phyloP scores from a whole-genome alignment of 2,113 vertebrate species.

The Crotophaga sulcirostris region DNA sequence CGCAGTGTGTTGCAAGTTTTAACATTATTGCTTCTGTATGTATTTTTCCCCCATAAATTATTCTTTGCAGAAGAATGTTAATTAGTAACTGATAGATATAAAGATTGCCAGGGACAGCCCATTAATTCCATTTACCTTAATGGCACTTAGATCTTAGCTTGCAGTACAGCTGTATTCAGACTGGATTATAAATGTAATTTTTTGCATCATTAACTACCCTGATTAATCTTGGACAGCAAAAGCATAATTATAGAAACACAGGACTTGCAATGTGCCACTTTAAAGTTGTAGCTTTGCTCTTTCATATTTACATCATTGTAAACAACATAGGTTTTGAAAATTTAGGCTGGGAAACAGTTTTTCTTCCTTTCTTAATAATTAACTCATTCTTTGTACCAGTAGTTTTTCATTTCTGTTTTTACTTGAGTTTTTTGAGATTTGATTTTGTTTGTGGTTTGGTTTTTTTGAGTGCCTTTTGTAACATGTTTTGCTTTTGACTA shows the following conservation, averaged over 20 bases:
- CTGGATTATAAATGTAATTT: constrained; percentile 82
- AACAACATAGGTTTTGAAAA: constrained; percentile 9
- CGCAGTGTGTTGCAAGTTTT: constrained; percentile 25
- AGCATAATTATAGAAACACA: constrained; percentile 74
- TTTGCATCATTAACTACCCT: constrained; percentile 81
- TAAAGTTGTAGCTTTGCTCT: constrained; percentile 25
- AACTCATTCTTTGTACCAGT: background rate
- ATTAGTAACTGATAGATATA: constrained; percentile 88
- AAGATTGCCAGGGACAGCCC: constrained; percentile 90
- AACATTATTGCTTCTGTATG: constrained; percentile 12
- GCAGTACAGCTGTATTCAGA: constrained; percentile 83
- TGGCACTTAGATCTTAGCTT: constrained; percentile 82
- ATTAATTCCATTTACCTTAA: constrained; percentile 96
- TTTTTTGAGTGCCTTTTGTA: background rate
- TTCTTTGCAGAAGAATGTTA: constrained; percentile 83
- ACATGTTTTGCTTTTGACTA: constrained; percentile 39
- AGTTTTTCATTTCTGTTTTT: constrained; percentile 2
- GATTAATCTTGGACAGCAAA: constrained; percentile 79
- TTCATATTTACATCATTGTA: constrained; percentile 4
- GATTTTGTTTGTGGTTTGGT: background rate
- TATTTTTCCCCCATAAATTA: constrained; percentile 67
- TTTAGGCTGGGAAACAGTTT: background rate
- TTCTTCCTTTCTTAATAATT: constrained; percentile 11
- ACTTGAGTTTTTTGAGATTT: background rate
- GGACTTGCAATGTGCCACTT: constrained; percentile 28